Base-by-base conservation (phyloP, 1,140 invertebrate genomes). In the Drosophila athabasca region DNA sequence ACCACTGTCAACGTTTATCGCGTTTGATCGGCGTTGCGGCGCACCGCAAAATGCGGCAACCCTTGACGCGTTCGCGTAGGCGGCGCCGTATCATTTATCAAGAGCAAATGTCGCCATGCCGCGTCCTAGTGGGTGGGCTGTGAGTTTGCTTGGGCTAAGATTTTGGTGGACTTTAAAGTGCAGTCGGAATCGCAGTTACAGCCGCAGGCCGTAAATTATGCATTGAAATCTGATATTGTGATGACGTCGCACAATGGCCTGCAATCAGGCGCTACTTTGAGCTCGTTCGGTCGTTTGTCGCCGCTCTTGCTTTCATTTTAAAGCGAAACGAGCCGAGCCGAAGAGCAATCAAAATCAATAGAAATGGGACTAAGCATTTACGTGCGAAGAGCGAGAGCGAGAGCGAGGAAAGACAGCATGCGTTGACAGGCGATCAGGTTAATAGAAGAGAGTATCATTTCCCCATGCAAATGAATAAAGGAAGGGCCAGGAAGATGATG, bases 21-120 rank as follows among this genome's bases (percentile, higher is more conserved):
- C 79, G 76, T 82, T 88, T 87, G 79, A 89, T 87, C 83, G 83
- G 75, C 75, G 79, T 83, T 88, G 83, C 75, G 75, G 79, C 78
- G 44, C 60, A 83, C 83, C 83, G 76, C 83, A 79, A 83, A 88
- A 72, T 78, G 74, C 57, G 45, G 51, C 81, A 84, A 85, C 78
- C 82, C 81, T 81, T 82, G 83, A 85, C 83, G 79, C 70, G 57
- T 48, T 50, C 31, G 78, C 78, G 82, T 87, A 87, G 82, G 83
- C 83, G 82, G 61, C 82, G 62, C 75, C 62, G 72, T 79, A 85
- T 87, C 82, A 87, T 87, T 87, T 87, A 87, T 87, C 82, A 87
- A 69, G 79, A 62, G 60, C 65, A 61, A 71, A 50, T 71, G 69
- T 62, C 59, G 53, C 65, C 61, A 61, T 39, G 9, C 35, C 35